A percentile compares a stretch with the other conserved stretches of the same genome.
Conservation (phyloP, 2,888 invertebrate species). For the Pammene fasciana region DNA sequence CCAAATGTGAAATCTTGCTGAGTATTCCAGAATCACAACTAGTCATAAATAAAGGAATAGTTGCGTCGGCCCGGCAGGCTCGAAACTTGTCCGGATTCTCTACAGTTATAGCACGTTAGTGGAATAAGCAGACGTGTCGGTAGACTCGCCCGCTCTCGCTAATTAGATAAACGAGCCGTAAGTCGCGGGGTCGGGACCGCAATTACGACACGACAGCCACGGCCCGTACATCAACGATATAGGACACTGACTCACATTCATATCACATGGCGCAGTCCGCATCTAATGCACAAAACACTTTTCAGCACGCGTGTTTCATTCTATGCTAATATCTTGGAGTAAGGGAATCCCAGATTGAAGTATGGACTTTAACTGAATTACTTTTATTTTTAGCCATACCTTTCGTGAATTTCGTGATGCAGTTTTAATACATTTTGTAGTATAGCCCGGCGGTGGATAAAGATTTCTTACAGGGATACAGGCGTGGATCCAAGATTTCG, state of each 20-base stretch:
- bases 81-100: constrained; percentile 26
- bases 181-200: constrained; percentile 80
- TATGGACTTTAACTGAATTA: too few species aligned
- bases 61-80: background rate
- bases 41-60: background rate
- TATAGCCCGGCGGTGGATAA: too few species aligned
- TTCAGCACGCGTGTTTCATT: background rate
- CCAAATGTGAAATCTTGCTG: background rate
- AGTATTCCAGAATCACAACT: too few species aligned
- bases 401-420: too few species aligned
- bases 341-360: too few species aligned
- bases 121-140: constrained; percentile 54
- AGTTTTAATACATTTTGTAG: too few species aligned
- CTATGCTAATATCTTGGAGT: background rate
- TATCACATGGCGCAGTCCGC: constrained; percentile 30
- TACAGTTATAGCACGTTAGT: background rate
- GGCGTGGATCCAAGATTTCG: too few species aligned
- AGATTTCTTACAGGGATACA: too few species aligned
- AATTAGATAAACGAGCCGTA: constrained; percentile 82
- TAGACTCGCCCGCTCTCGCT: constrained; percentile 63
- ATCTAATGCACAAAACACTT: constrained; percentile 7
- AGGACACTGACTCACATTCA: constrained; percentile 68
- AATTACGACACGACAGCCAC: constrained; percentile 68
- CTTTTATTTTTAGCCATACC: too few species aligned
- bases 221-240: constrained; percentile 77